Base-by-base conservation (phyloP, 2,113 vertebrate genomes). In the Opisthocomus hoazin region DNA sequence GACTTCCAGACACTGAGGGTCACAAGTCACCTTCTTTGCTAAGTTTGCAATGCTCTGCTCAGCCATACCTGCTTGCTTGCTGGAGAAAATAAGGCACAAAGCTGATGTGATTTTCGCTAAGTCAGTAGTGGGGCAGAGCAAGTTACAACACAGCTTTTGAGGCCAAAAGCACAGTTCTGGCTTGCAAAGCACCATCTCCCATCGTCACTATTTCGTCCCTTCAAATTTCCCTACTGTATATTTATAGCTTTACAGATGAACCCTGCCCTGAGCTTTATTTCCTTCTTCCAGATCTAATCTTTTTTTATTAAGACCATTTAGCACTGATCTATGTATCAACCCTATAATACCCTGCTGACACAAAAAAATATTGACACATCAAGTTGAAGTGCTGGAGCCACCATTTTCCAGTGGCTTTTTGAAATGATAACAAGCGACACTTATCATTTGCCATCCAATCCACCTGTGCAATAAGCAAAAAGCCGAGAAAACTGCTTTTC, bases 281-380 rank as follows among this genome's bases (percentile, higher is more conserved):
- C 56, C 56, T 73, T 71, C 80, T 78, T 89, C n/a, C 69, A 93
- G 83, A 84, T 82, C 89, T 93, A 95, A 92, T 89, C 39, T 45
- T 95, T 78, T 92, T 93, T 96, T 94, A 93, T 96, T 94, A 95
- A 89, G 61, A 93, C 45, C 65, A 15, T 71, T 93, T 93, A 94
- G 37, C 46, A 12, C 57, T 69, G 79, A 88, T 96, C 71, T 84
- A 32, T 86, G 76, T 65, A 58, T 60, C 85, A 88, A 14, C 76
- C 46, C 39, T 26, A 0, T 64, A 73, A 84, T 16, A 69, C 66
- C 32, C 70, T 14, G 32, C 41, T 87, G 89, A 84, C 88, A 90
- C 77, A 39, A 53, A 69, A n/a, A 96, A 96, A 87, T 60, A 76
- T 87, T 92, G 90, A 84, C 68, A 27, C 73, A 71, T 95, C 77